Conservation (phyloP, 2,797 vertebrate species). For the Myiotriccus ornatus region DNA sequence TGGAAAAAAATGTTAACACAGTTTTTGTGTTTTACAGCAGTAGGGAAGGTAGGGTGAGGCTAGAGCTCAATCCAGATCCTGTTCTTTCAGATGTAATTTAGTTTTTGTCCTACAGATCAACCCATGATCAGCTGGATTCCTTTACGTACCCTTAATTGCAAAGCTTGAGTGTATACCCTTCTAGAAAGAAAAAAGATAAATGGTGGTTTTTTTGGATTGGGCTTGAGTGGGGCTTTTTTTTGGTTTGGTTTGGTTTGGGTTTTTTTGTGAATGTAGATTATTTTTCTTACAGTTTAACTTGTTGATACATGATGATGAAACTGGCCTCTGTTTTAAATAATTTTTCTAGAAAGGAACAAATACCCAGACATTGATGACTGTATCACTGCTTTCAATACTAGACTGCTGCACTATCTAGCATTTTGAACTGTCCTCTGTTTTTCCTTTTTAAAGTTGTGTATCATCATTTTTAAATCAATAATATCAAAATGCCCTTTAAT, state of each 20-base stretch:
- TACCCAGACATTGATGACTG: background rate
- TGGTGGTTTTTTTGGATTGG: too few relatives aligned
- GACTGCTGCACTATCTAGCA: background rate
- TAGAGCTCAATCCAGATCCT: background rate
- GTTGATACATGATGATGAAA: background rate
- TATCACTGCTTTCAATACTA: background rate
- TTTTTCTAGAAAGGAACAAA: background rate
- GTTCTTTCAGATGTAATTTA: background rate
- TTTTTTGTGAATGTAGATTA: background rate
- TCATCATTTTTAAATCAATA: background rate
- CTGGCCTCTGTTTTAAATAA: background rate
- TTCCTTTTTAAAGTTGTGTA: background rate
- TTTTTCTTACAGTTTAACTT: background rate
- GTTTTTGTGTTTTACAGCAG: background rate
- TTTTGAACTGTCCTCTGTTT: background rate
- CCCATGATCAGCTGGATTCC: background rate
- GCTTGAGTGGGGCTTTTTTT: background rate
- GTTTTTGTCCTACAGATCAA: background rate
- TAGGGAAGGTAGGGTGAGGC: background rate
- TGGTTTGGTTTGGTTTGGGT: too few relatives aligned
- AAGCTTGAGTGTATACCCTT: background rate
- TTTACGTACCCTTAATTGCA: background rate
- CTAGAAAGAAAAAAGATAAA: background rate
- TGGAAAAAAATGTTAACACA: background rate
- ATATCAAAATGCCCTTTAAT: background rate